Conservation (phyloP, 2,797 vertebrate species). For the Pogoniulus pusillus region DNA sequence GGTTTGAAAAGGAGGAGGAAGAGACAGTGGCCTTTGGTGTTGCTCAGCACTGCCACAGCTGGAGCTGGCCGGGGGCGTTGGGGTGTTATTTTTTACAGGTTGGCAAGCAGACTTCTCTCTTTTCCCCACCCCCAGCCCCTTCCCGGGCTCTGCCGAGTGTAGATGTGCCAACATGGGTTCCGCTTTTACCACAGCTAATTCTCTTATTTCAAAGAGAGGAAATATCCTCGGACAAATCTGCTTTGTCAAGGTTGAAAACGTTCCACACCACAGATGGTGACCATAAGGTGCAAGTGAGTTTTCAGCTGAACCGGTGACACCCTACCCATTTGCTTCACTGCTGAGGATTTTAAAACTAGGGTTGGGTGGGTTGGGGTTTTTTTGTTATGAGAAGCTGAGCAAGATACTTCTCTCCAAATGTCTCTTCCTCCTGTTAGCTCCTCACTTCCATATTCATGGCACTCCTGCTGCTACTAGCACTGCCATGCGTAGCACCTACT, state of each 20-base stretch:
- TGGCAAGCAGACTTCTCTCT: conserved; percentile 28
- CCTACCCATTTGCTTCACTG: conserved; percentile 73
- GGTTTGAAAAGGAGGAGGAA: conserved; percentile 72
- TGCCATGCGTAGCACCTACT: conserved; percentile 63
- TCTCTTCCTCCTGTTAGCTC: conserved; percentile 68
- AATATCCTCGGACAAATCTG: conserved; percentile 76
- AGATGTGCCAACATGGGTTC: conserved; percentile 47
- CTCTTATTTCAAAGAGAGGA: conserved; percentile 77
- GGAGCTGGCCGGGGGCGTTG: conserved; percentile 25
- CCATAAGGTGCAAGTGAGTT: conserved; percentile 74
- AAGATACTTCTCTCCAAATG: conserved; percentile 67
- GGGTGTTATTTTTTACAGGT: conserved; percentile 69
- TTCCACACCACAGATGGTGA: conserved; percentile 74
- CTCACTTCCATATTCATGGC: conserved; percentile 68
- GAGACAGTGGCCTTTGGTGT: conserved; percentile 69
- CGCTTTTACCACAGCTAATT: conserved; percentile 68
- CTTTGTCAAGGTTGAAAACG: conserved; percentile 75
- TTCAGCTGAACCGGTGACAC: conserved; percentile 70
- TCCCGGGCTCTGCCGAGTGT: conserved; percentile 51
- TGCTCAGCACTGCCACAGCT: conserved; percentile 65
- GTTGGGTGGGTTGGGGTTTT: background rate
- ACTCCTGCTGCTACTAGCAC: conserved; percentile 67
- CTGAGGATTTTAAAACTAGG: conserved; percentile 68
- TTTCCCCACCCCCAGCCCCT: background rate
- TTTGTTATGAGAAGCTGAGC: conserved; percentile 58